A percentile compares a stretch with the other conserved stretches of the same genome.
phyloP scores from a whole-genome alignment of 2,113 vertebrate genomes.

The Prietella phreatophila region DNA sequence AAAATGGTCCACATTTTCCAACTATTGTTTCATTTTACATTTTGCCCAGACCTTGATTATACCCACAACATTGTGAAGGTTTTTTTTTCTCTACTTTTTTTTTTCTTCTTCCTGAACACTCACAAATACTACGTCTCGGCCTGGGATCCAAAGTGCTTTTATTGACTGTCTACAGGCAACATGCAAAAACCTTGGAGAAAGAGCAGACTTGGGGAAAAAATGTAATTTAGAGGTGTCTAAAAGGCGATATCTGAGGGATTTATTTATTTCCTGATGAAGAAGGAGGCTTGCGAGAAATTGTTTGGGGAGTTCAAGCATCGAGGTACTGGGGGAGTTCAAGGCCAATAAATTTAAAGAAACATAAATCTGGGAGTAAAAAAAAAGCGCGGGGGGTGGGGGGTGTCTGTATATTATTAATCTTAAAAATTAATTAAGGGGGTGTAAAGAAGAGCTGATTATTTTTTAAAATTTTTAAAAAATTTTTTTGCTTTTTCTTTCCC shows the following conservation, averaged over 20 bases:
- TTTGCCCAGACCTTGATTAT: neutral
- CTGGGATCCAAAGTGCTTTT: conserved; percentile 5
- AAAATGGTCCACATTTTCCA: neutral
- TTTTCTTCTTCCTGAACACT: neutral
- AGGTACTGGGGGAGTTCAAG: conserved; percentile 68
- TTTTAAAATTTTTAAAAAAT: conserved; percentile 56
- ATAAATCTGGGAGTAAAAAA: conserved; percentile 60
- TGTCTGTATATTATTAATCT: conserved; percentile 69
- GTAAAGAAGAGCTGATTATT: conserved; percentile 58
- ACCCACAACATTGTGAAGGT: neutral
- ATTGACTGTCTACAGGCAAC: conserved; percentile 43
- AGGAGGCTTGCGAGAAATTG: conserved; percentile 54
- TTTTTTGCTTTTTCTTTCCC: conserved; percentile 38
- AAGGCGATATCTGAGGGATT: conserved; percentile 73
- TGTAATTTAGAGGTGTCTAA: conserved; percentile 70
- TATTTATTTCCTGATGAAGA: conserved; percentile 69
- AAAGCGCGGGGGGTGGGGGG: no score
- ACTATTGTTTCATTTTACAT: neutral
- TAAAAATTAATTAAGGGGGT: conserved; percentile 68
- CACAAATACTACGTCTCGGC: neutral
- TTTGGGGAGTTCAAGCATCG: conserved; percentile 61
- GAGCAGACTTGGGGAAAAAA: conserved; percentile 41
- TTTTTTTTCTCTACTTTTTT: neutral
- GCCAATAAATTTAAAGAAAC: conserved; percentile 62
- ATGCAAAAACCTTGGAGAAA: conserved; percentile 51